Evolutionary conservation across 2,888 invertebrate genomes (phyloP).

Genomic region (Callyntrura guangdongensis): DNA sequence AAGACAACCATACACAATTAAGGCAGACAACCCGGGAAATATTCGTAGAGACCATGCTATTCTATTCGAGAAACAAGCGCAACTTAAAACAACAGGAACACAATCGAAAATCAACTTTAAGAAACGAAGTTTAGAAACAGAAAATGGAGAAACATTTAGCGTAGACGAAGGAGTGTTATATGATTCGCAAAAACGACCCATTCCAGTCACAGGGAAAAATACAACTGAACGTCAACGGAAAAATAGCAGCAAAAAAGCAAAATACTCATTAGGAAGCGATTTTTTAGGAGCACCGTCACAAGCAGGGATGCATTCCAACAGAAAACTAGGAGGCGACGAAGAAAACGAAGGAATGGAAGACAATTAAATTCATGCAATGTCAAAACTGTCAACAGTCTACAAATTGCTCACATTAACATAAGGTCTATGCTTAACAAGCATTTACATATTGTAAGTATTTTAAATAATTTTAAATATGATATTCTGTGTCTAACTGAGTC

Average conservation of each 20-base stretch:
- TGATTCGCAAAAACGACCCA: no score
- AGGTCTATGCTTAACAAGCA: neutral
- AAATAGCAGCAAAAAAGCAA: neutral
- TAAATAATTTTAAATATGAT: neutral
- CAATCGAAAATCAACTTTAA: constrained; percentile 5
- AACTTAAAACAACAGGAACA: neutral
- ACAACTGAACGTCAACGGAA: neutral
- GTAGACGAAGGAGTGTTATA: neutral
- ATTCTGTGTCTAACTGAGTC: neutral
- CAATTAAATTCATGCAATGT: neutral
- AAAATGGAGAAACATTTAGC: neutral
- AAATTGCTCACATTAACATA: constrained; percentile 37
- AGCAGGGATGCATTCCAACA: no score
- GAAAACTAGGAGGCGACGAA: neutral
- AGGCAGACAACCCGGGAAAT: neutral
- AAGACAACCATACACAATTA: neutral
- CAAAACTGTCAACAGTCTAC: neutral
- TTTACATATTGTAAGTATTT: neutral
- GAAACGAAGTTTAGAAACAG: neutral
- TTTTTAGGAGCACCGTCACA: no score
- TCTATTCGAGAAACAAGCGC: neutral
- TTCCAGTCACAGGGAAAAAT: no score
- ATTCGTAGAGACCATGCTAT: constrained; percentile 19
- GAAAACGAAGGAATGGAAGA: neutral
- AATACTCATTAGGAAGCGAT: no score